A percentile compares a stretch with the other conserved stretches of the same genome.
Conservation (phyloP, 2,888 invertebrate genomes). For the Autographa gamma region DNA sequence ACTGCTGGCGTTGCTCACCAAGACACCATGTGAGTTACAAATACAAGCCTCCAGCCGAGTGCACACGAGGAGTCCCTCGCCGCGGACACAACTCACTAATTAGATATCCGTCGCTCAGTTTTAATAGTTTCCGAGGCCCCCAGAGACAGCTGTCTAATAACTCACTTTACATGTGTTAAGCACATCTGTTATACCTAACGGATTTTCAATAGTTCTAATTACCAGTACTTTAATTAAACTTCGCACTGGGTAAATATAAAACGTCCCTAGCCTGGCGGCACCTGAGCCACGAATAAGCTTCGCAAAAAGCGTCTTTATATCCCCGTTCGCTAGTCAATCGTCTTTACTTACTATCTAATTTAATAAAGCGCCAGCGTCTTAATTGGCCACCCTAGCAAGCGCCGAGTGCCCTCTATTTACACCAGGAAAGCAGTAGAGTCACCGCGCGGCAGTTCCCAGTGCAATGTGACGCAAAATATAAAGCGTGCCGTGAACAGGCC, state of each 20-base stretch:
- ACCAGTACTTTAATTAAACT: conserved; percentile 12
- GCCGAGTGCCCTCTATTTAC: background rate
- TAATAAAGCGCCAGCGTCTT: conserved; percentile 12
- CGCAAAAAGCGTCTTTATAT: conserved; percentile 12
- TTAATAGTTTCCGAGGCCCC: conserved; percentile 9
- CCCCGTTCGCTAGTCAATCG: background rate
- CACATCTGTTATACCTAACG: background rate
- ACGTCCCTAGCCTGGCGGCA: background rate
- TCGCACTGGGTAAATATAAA: conserved; percentile 5
- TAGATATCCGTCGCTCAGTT: conserved; percentile 13
- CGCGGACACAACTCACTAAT: conserved; percentile 17
- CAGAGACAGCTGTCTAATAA: background rate
- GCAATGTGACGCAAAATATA: background rate
- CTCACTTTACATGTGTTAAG: background rate
- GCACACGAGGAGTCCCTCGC: background rate
- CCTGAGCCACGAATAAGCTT: conserved; percentile 8
- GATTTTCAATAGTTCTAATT: conserved; percentile 4
- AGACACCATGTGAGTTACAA: too few species aligned
- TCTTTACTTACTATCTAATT: conserved; percentile 16
- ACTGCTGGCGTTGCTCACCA: too few species aligned
- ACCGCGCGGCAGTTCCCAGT: background rate
- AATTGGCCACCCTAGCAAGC: background rate
- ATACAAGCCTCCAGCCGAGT: too few species aligned
- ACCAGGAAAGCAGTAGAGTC: too few species aligned
- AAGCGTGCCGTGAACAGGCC: background rate